A percentile compares a stretch with the other conserved stretches of the same genome.
These are phyloP conservation scores for Plectrocnemia conspersa DNA, from an alignment of 1,140 invertebrate species.

Conservation along the genomic window DNA sequence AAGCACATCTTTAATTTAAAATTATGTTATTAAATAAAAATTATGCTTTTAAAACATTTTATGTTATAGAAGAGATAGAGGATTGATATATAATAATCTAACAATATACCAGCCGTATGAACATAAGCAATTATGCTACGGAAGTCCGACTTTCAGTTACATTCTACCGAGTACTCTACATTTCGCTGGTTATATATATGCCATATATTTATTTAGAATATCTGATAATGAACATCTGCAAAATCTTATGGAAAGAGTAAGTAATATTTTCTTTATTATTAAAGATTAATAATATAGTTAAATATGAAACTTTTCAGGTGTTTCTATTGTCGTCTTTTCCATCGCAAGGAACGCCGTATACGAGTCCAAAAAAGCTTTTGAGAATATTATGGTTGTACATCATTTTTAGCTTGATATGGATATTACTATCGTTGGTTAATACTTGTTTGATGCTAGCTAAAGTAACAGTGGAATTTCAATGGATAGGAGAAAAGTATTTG, in stretches of 20 bases:
- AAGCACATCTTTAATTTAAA: constrained; percentile 36
- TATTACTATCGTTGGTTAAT: constrained; percentile 59
- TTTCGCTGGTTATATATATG: constrained; percentile 70
- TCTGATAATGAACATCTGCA: constrained; percentile 83
- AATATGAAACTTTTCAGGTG: constrained; percentile 43
- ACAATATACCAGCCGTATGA: constrained; percentile 10
- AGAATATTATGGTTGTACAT: constrained; percentile 69
- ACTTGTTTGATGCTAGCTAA: constrained; percentile 63
- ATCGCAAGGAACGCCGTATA: constrained; percentile 53
- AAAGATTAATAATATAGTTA: constrained; percentile 26
- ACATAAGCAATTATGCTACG: constrained; percentile 60
- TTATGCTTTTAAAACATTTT: constrained; percentile 18
- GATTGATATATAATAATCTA: constrained; percentile 47
- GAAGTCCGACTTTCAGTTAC: constrained; percentile 69
- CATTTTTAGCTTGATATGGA: constrained; percentile 61
- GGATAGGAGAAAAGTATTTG: constrained; percentile 51
- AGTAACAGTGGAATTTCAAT: constrained; percentile 60
- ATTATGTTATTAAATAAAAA: constrained; percentile 3
- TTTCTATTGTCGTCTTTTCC: constrained; percentile 64
- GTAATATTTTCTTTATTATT: constrained; percentile 39
- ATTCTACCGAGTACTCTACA: constrained; percentile 74
- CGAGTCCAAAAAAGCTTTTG: constrained; percentile 61
- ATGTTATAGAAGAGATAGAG: constrained; percentile 62
- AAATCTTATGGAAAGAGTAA: constrained; percentile 83
- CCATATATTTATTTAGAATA: constrained; percentile 71